These are phyloP conservation scores for Catostylus mosaicus DNA, from an alignment of 30 jellyfish, hydroid and myxozoan genomes.

Conservation along the genomic window DNA sequence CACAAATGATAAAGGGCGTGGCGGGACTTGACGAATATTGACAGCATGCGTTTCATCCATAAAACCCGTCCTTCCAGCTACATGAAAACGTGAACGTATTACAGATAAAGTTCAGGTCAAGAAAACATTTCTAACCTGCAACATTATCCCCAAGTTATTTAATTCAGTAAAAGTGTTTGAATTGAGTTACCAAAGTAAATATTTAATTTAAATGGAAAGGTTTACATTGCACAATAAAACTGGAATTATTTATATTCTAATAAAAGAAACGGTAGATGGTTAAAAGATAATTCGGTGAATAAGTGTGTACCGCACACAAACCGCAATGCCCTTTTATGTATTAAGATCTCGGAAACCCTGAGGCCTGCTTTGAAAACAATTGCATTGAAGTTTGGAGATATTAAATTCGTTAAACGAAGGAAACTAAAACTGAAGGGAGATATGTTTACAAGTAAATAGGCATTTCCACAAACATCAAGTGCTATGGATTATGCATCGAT, in stretches of 20 bases:
- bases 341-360: constrained; percentile 28
- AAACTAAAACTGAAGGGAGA: neutral
- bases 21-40: too few relatives aligned
- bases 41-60: too few relatives aligned
- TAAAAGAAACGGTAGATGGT: constrained; percentile 43
- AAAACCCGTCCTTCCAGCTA: too few relatives aligned
- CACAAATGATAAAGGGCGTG: too few relatives aligned
- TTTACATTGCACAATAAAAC: constrained; percentile 38
- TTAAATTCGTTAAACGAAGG: neutral
- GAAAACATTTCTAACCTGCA: neutral
- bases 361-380: constrained; percentile 24
- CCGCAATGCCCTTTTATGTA: constrained; percentile 60
- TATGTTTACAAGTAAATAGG: neutral
- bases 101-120: too few relatives aligned
- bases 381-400: neutral
- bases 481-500: neutral
- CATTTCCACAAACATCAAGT: neutral
- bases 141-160: neutral
- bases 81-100: too few relatives aligned
- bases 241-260: constrained; percentile 42
- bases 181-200: constrained; percentile 1
- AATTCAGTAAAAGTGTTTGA: neutral
- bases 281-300: constrained; percentile 15
- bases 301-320: constrained; percentile 40
- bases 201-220: constrained; percentile 23